These are phyloP conservation scores for Alitta virens DNA, from an alignment of 2,888 invertebrate species.

Conservation along the genomic window DNA sequence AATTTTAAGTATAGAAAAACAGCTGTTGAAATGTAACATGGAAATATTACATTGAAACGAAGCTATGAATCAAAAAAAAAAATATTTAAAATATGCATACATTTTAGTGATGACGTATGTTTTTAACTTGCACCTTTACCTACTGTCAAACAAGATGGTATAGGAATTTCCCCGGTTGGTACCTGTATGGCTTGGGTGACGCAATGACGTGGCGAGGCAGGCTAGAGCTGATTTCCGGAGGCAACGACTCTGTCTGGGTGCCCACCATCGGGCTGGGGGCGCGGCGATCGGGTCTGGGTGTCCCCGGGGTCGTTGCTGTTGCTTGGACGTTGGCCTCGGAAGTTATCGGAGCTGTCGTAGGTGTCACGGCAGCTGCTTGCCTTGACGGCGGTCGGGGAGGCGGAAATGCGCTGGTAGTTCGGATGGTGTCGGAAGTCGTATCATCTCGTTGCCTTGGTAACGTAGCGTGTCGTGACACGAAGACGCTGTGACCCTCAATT, in stretches of 20 bases:
- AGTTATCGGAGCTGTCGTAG: not conserved
- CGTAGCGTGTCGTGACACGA: not conserved
- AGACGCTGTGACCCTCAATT: slow-evolving; percentile 15
- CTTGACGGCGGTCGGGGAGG: not conserved
- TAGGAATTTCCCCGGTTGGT: too few relatives aligned
- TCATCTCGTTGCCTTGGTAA: not conserved
- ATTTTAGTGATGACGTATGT: too few relatives aligned
- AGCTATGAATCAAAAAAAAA: too few relatives aligned
- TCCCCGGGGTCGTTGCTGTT: too few relatives aligned
- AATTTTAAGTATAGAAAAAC: too few relatives aligned
- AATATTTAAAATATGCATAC: too few relatives aligned
- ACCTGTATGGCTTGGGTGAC: slow-evolving; percentile 1
- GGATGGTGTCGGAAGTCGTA: too few relatives aligned
- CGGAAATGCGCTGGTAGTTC: not conserved
- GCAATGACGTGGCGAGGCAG: slow-evolving; percentile 13
- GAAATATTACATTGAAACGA: too few relatives aligned
- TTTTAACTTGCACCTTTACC: too few relatives aligned
- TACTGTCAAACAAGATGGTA: too few relatives aligned
- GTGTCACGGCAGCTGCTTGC: not conserved
- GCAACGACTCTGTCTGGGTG: not conserved
- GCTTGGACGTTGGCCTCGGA: too few relatives aligned
- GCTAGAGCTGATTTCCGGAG: not conserved
- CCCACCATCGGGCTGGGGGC: not conserved
- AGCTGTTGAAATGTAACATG: too few relatives aligned
- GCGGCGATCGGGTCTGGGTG: not conserved